These are phyloP conservation scores for Dicentrarchus labrax DNA, from an alignment of 2,113 vertebrate species.

Conservation along the genomic window DNA sequence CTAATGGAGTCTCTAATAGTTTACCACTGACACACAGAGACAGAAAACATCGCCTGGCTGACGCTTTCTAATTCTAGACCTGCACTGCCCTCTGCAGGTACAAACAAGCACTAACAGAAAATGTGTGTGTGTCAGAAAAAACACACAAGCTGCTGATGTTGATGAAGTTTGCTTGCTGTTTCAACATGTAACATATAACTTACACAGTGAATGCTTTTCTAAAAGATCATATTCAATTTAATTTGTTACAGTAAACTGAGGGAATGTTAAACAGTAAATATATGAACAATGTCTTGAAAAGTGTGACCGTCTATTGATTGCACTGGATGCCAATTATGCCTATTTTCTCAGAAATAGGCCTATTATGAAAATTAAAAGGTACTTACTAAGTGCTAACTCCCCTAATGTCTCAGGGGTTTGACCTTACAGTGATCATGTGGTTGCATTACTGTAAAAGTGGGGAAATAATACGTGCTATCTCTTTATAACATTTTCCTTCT, in stretches of 20 bases:
- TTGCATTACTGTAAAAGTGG: slow-evolving; percentile 38
- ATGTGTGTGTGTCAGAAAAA: not conserved
- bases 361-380: slow-evolving; percentile 41
- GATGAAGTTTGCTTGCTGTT: not conserved
- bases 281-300: not conserved
- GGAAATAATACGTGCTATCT: slow-evolving; percentile 20
- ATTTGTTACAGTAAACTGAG: not conserved
- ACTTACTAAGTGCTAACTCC: slow-evolving; percentile 6
- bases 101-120: not conserved
- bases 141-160: not conserved
- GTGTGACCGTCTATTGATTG: not conserved
- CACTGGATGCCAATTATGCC: not conserved
- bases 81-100: slow-evolving; percentile 54
- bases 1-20: not conserved
- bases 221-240: not conserved
- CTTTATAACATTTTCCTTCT: slow-evolving; percentile 31
- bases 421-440: slow-evolving; percentile 13
- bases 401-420: not conserved
- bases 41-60: not conserved
- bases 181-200: not conserved
- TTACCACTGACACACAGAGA: not conserved
- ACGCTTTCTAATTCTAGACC: not conserved
- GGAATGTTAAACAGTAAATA: not conserved
- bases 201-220: not conserved
- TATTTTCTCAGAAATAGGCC: not conserved